Base-by-base conservation (phyloP, 1,140 invertebrate species). In the Helicoverpa armigera region DNA sequence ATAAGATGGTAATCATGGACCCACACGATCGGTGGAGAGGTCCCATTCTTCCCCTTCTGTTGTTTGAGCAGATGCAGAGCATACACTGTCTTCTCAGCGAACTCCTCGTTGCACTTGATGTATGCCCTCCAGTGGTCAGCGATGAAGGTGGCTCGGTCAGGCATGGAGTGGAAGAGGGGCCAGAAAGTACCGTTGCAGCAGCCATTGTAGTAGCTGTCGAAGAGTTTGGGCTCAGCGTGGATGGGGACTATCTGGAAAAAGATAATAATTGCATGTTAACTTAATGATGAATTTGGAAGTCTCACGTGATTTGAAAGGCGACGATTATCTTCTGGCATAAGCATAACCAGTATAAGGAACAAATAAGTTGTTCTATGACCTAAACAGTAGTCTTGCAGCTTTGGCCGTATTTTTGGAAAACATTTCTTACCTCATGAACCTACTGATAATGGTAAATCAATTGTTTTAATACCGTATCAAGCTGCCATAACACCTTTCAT, bases 1-100 rank as follows among this genome's bases (percentile, higher is more conserved):
- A 98, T 98, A 4, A 99, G 95, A 88, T 99, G 98, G 92, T 99
- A 99, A 91, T 99, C 98, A 85, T 99, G 98, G 16, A 99, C 96
- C 98, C 98, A 99, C 0, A 99, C 96, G 18, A 99, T 95, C 0
- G 98, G 98, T 0, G 96, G 92, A 9, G 95, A 93, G 1, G 95
- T 95, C 12, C 95, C 95, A 79, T 95, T 96, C 82, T 95, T 96
- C 86, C 95, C 95, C 70, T 96, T 96, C 82, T 92, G 95, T 54
- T 96, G 94, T 10, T 96, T 96, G 58, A 97, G 91, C 56, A 96
- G 95, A 73, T 97, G 95, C 50, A 98, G 87, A 0, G 98, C 98
- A 77, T 96, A 95, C 58, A 98, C 96, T 0, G 98, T 98, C 86
- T 97, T 97, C 29, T 97, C 96, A 0, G 98, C 98, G 89, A 99